Percentiles rank a stretch among this genome's conserved stretches.
Conservation (phyloP, 2,113 vertebrate species). For the Phodopus roborovskii region DNA sequence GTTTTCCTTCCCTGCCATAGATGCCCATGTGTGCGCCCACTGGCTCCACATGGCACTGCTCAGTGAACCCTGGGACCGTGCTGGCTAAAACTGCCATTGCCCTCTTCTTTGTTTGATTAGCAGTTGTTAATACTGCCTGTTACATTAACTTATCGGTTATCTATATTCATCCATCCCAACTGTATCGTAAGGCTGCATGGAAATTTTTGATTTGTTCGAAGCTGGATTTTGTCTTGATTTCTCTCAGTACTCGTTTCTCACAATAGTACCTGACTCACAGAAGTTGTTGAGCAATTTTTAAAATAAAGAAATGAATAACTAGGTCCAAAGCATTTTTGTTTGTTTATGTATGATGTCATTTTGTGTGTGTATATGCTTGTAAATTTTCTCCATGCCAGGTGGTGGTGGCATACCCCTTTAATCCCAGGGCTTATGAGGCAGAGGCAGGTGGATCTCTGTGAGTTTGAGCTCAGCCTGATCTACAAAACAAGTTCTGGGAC, state of each 20-base stretch:
- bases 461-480: neutral
- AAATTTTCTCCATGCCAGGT: neutral
- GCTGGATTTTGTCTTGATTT: neutral
- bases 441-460: neutral
- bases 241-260: neutral
- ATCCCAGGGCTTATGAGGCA: neutral
- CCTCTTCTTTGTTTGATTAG: neutral
- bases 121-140: neutral
- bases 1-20: neutral
- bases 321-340: neutral
- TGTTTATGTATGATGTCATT: neutral
- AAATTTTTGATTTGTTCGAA: neutral
- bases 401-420: neutral
- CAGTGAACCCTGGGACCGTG: neutral
- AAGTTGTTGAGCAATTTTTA: neutral
- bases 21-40: neutral
- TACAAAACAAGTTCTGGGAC: neutral
- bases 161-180: neutral
- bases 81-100: neutral
- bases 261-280: neutral
- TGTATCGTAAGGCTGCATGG: neutral
- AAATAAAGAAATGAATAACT: neutral
- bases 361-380: neutral
- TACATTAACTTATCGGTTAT: neutral
- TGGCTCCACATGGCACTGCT: neutral